Conservation (phyloP, 2,888 invertebrate genomes). For the Ichneumon xanthorius region DNA sequence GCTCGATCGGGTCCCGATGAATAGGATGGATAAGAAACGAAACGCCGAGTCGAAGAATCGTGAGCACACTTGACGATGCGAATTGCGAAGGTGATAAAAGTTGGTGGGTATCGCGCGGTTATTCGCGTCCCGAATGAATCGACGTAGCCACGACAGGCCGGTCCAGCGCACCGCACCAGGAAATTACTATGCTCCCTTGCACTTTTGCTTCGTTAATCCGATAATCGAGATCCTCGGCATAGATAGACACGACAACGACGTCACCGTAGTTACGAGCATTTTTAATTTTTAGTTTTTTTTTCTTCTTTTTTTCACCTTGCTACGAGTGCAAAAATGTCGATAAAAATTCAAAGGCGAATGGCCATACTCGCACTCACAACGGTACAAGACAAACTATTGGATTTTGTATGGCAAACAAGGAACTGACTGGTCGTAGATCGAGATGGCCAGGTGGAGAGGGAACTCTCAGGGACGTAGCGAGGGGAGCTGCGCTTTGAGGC, state of each 20-base stretch:
- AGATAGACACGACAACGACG: conserved; percentile 49
- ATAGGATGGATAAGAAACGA: not conserved
- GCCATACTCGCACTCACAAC: conserved; percentile 80
- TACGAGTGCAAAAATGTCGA: conserved; percentile 1
- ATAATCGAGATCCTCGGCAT: conserved; percentile 58
- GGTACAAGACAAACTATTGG: conserved; percentile 84
- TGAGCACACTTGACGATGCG: not conserved
- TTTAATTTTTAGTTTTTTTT: conserved; percentile 32
- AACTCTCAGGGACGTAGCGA: conserved; percentile 79
- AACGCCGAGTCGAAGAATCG: conserved; percentile 24
- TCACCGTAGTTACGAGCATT: conserved; percentile 56
- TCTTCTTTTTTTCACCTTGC: conserved; percentile 17
- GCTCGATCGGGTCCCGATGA: not conserved
- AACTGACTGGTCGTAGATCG: conserved; percentile 83
- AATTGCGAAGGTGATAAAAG: conserved; percentile 38
- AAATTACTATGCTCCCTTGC: conserved; percentile 68
- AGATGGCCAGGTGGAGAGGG: conserved; percentile 74
- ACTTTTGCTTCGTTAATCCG: conserved; percentile 68
- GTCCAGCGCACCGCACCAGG: conserved; percentile 66
- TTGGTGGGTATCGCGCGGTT: conserved; percentile 56
- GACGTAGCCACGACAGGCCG: conserved; percentile 71
- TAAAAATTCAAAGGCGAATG: conserved; percentile 71
- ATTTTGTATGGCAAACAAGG: conserved; percentile 85
- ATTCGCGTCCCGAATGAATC: conserved; percentile 65
- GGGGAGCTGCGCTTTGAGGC: conserved; percentile 53